These are phyloP conservation scores for Galbula dea DNA, from an alignment of 2,113 vertebrate species.

Conservation along the genomic window DNA sequence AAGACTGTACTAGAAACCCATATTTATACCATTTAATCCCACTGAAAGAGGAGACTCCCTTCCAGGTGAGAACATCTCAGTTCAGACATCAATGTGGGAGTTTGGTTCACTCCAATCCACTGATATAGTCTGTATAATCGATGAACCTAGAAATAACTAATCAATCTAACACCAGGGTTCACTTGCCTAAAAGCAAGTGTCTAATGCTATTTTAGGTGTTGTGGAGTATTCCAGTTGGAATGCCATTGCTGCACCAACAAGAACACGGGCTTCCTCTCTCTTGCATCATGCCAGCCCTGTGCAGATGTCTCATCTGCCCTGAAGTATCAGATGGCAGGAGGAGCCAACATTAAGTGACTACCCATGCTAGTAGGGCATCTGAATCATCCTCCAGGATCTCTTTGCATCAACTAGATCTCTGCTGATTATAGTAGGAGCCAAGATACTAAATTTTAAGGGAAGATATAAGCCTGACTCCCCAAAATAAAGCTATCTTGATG, in stretches of 20 bases:
- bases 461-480: neutral
- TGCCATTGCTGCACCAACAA: neutral
- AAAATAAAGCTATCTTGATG: neutral
- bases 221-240: neutral
- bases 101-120: neutral
- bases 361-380: neutral
- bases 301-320: neutral
- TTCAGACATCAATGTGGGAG: neutral
- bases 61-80: neutral
- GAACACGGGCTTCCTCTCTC: neutral
- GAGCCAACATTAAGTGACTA: neutral
- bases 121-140: neutral
- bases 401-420: neutral
- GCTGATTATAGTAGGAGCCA: neutral
- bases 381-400: neutral
- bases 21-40: neutral
- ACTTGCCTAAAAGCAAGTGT: neutral
- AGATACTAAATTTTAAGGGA: neutral
- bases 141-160: neutral
- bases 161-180: neutral
- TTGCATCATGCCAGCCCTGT: neutral
- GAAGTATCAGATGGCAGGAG: neutral
- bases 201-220: neutral
- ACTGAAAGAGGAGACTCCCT: rapidly evolving
- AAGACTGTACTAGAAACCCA: neutral